Evolutionary conservation across 2,797 vertebrate genomes (phyloP), one percentile per base, ranked within the genome.

Genomic region (Spinus pinus): DNA sequence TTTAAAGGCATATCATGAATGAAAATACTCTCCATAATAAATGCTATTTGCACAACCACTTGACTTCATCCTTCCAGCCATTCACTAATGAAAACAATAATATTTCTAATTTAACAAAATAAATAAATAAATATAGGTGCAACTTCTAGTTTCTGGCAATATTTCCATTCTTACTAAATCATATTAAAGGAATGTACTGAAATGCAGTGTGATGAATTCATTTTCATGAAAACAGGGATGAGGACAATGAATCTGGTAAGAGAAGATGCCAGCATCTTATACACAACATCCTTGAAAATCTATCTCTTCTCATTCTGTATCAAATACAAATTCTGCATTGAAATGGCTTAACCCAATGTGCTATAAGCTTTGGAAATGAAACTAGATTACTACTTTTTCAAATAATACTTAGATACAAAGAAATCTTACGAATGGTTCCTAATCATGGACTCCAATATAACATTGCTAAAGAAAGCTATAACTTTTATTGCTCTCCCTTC

Each of bases 41-140:
- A 94, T 41, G 42, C 41, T 79, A 82, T 85, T 88, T 86, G 31
- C 66, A 84, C 84, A 57, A 69, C 58, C 15, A 28, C 74, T 82
- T 91, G 66, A 86, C 58, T 84, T 93, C 58, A 81, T 94, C 85
- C 90, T 97, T 92, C 82, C 41, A 94, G 90, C 56, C 71, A 86
- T 77, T 90, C 70, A 11, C 64, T 90, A 88, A 93, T 93, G 70
- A 91, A 93, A 96, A 78, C 69, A 93, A 73, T 93, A 91, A 81
- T 93, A 94, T 85, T 93, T 94, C 81, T 81, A 86, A 95, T 94
- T 94, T 84, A 90, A 41, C 54, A 30, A 94, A 93, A 95, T 67
- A 88, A 93, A 91, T 83, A 94, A 93, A 74, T 86, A 94, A 86
- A 72, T 57, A 89, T 8, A 85, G 79, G 69, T 81, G 31, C 47